phyloP scores from a whole-genome alignment of 2,113 vertebrate species.

The Antechinus stuartii region DNA sequence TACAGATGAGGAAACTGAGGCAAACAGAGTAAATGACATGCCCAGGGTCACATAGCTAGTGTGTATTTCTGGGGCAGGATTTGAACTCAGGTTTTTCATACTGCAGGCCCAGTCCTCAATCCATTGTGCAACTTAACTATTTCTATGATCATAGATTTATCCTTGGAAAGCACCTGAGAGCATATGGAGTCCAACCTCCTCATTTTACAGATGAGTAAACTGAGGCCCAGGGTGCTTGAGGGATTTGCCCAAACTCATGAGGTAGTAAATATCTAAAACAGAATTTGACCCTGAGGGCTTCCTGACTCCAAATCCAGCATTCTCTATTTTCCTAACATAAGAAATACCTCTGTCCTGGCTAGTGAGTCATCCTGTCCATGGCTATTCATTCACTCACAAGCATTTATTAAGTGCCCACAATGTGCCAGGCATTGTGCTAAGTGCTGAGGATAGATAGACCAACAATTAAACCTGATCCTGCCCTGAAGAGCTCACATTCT shows the following conservation, averaged over 20 bases:
- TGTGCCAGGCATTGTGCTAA: background rate
- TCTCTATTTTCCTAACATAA: background rate
- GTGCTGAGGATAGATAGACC: background rate
- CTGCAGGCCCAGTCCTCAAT: background rate
- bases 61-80: background rate
- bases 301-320: background rate
- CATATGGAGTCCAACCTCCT: background rate
- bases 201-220: background rate
- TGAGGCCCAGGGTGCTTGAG: background rate
- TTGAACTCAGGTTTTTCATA: background rate
- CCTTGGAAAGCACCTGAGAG: background rate
- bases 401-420: background rate
- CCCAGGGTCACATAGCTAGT: background rate
- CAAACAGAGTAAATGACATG: background rate
- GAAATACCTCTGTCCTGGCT: background rate
- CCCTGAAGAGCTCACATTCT: background rate
- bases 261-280: background rate
- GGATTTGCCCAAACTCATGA: background rate
- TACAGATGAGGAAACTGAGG: background rate
- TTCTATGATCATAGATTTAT: background rate
- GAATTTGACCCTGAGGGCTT: background rate
- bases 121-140: background rate
- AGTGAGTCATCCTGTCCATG: background rate
- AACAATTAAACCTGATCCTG: background rate
- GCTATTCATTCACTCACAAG: background rate